Conservation (phyloP, 2,113 vertebrate species). For the Scytalopus superciliaris region DNA sequence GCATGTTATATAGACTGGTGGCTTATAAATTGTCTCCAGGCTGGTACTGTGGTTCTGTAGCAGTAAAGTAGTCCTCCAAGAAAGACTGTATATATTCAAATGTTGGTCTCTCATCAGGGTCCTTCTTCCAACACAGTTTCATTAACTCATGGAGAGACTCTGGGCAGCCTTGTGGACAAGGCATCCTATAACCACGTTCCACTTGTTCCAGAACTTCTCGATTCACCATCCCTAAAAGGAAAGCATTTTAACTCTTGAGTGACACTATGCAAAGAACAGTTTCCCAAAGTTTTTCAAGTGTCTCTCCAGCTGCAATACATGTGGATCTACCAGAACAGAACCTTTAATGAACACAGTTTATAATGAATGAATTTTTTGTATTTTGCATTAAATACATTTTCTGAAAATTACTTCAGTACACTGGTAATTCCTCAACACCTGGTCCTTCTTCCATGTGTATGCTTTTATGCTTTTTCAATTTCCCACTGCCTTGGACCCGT, state of each 20-base stretch:
- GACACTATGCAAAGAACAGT: background rate
- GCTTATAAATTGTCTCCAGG: constrained; percentile 95
- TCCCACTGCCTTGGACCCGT: background rate
- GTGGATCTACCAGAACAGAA: background rate
- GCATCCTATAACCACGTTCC: constrained; percentile 94
- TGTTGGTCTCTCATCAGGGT: constrained; percentile 94
- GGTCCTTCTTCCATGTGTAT: background rate
- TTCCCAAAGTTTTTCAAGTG: background rate
- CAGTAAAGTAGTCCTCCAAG: constrained; percentile 96
- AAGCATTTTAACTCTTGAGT: background rate
- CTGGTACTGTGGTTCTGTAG: constrained; percentile 97
- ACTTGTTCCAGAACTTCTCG: constrained; percentile 95
- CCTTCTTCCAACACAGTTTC: constrained; percentile 96
- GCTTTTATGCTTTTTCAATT: background rate
- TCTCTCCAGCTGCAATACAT: background rate
- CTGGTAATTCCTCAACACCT: background rate
- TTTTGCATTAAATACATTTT: background rate
- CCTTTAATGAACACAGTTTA: accelerated
- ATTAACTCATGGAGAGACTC: constrained; percentile 95
- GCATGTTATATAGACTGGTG: constrained; percentile 62
- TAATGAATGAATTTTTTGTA: background rate
- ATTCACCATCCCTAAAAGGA: constrained; percentile 90
- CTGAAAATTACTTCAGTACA: background rate
- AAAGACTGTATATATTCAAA: constrained; percentile 97
- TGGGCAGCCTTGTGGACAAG: constrained; percentile 92